phyloP scores from a whole-genome alignment of 1,140 invertebrate species.

The Papilio dardanus region DNA sequence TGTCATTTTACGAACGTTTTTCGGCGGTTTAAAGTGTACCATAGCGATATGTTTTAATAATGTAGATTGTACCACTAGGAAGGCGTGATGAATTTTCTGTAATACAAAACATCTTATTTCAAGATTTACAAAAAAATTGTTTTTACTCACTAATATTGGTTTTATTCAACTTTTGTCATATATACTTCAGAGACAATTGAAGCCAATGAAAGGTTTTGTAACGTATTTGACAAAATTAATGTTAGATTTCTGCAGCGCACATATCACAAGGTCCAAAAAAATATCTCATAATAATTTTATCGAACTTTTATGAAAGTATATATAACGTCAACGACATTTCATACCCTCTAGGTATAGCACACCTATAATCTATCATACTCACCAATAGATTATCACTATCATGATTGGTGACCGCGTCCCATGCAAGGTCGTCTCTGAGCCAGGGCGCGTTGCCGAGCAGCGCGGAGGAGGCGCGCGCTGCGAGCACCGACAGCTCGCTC shows the following conservation, averaged over 20 bases:
- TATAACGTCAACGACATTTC: too few species aligned
- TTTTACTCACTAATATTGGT: too few species aligned
- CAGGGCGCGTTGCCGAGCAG: conserved; percentile 71
- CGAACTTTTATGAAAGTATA: too few species aligned
- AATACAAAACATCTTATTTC: conserved; percentile 43
- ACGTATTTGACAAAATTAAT: too few species aligned
- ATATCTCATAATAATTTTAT: too few species aligned
- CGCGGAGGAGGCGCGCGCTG: conserved; percentile 60
- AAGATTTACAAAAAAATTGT: not conserved
- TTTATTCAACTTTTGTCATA: too few species aligned
- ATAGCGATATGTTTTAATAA: conserved; percentile 73
- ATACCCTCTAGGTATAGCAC: too few species aligned
- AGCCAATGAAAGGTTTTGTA: too few species aligned
- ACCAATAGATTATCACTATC: conserved; percentile 57
- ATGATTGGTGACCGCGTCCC: conserved; percentile 46
- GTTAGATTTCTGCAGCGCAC: too few species aligned
- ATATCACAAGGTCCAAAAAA: too few species aligned
- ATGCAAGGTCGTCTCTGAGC: conserved; percentile 62
- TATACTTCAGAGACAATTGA: too few species aligned
- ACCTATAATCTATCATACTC: too few species aligned
- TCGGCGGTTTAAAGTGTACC: conserved; percentile 61
- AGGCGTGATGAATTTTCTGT: conserved; percentile 79
- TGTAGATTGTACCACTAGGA: conserved; percentile 75
- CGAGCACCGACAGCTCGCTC: conserved; percentile 51
- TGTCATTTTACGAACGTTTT: conserved; percentile 53